Conservation (phyloP, 2,888 invertebrate genomes). For the Ennomos quercinarius region DNA sequence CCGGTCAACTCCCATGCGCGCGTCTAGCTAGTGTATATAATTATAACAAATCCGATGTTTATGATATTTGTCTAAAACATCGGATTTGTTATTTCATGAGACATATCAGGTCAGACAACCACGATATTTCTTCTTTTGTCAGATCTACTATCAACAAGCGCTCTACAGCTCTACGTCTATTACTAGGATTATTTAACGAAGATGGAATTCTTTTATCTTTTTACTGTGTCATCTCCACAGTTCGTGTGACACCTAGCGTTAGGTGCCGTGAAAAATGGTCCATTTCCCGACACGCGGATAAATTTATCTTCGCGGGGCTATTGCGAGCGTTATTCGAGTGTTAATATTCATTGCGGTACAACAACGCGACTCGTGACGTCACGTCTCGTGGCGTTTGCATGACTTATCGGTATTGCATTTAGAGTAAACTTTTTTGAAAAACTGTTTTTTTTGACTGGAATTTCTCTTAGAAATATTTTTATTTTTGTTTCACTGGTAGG, state of each 20-base stretch:
- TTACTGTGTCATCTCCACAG: constrained; percentile 53
- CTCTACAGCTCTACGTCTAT: too few relatives aligned
- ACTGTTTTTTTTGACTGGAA: neutral
- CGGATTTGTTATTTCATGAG: too few relatives aligned
- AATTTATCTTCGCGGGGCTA: constrained; percentile 79
- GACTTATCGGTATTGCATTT: constrained; percentile 19
- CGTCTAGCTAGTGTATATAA: too few relatives aligned
- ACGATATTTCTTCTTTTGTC: too few relatives aligned
- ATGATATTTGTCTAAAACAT: too few relatives aligned
- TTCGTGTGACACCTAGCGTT: constrained; percentile 75
- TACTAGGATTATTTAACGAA: too few relatives aligned
- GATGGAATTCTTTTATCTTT: constrained; percentile 5
- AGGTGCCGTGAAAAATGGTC: constrained; percentile 83
- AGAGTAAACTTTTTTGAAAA: constrained; percentile 4
- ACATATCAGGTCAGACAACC: too few relatives aligned
- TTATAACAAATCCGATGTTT: too few relatives aligned
- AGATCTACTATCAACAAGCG: too few relatives aligned
- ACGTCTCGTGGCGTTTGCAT: constrained; percentile 14
- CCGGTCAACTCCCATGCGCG: too few relatives aligned
- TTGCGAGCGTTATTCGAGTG: constrained; percentile 75
- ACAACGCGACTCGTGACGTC: constrained; percentile 50
- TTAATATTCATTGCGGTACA: constrained; percentile 82
- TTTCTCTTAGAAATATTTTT: neutral
- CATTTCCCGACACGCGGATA: constrained; percentile 77
- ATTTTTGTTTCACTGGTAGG: neutral